Evolutionary conservation across 2,888 invertebrate genomes (phyloP), one percentile per base, ranked within the genome.

Genomic region (Malthinus seriepunctatus): DNA sequence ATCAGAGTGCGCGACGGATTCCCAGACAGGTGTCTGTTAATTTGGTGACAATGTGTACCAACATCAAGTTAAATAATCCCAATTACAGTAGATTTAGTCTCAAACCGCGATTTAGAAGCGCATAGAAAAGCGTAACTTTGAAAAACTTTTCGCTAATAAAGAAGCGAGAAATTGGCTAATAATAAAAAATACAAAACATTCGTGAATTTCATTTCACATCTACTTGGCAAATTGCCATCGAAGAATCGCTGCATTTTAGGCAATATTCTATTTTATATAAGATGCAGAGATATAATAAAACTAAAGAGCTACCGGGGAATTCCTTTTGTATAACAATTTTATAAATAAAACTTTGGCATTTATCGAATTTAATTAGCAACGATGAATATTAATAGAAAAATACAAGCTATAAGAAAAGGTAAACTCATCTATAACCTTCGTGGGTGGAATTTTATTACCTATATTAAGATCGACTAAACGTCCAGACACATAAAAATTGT

Each of bases 1-100:
- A 82, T 63, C 82, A 82, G 79, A 67, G 80, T 78, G 77, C 78
- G 68, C 67, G 65, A 63, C 75, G 76, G 70, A 66, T 66, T 71
- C 67, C 67, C 69, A 70, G 74, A 74, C 74, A 74, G 72, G 72
- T 73, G 74, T 72, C 74, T 72, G 74, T 74, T 74, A 72, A 74
- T 73, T 74, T 71, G 71, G 70, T 69, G 74, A 74, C 74, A 74
- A 71, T 72, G 74, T 73, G 72, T 72, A 72, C 71, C 71, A 71
- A 72, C 70, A 70, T 70, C 64, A 67, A 66, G 61, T 67, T 68
- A 70, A 69, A 68, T 69, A 70, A 68, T 68, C 67, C 68, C 69
- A 67, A 68, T 68, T 68, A 67, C 67, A 64, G 65, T 63, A 67
- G 60, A 65, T 62, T 60, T 49, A 42, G 63, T 56, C 63, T 56